These are phyloP conservation scores for Montipora foliosa DNA, from an alignment of 64 coral and sea anemone genomes.

Conservation along the genomic window DNA sequence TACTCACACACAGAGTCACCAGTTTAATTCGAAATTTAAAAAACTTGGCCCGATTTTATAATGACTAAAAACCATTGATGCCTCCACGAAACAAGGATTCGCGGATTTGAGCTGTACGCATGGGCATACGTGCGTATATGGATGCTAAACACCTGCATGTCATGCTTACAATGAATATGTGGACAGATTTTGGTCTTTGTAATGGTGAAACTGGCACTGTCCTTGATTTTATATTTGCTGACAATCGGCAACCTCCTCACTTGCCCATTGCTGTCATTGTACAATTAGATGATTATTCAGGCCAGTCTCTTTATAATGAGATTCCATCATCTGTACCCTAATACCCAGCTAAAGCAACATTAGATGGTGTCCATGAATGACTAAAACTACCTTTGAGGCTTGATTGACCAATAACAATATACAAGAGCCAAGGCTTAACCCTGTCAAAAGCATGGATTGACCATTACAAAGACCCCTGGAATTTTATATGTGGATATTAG, in stretches of 20 bases:
- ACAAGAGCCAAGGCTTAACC: slow-evolving; percentile 56
- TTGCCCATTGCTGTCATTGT: not conserved
- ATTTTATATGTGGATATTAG: not conserved
- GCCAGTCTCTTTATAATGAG: not conserved
- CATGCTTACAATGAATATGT: slow-evolving; percentile 19
- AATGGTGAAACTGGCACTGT: slow-evolving; percentile 10
- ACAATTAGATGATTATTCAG: not conserved
- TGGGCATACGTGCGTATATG: too few relatives aligned
- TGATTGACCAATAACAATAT: slow-evolving; percentile 50
- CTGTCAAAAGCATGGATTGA: slow-evolving; percentile 31
- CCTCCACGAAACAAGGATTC: too few relatives aligned
- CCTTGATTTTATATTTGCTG: not conserved
- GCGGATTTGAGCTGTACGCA: too few relatives aligned
- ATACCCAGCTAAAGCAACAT: not conserved
- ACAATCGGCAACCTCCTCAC: not conserved
- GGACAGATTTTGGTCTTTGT: slow-evolving; percentile 13
- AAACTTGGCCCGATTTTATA: too few relatives aligned
- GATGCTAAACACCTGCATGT: not conserved
- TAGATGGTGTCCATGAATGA: too few relatives aligned
- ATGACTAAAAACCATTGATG: too few relatives aligned
- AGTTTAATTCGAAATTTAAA: too few relatives aligned
- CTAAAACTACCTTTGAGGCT: slow-evolving; percentile 22
- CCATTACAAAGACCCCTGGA: not conserved
- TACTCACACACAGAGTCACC: too few relatives aligned
- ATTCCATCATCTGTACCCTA: not conserved